These are phyloP conservation scores for Drosophila robusta DNA, from an alignment of 2,888 invertebrate species.

Conservation along the genomic window DNA sequence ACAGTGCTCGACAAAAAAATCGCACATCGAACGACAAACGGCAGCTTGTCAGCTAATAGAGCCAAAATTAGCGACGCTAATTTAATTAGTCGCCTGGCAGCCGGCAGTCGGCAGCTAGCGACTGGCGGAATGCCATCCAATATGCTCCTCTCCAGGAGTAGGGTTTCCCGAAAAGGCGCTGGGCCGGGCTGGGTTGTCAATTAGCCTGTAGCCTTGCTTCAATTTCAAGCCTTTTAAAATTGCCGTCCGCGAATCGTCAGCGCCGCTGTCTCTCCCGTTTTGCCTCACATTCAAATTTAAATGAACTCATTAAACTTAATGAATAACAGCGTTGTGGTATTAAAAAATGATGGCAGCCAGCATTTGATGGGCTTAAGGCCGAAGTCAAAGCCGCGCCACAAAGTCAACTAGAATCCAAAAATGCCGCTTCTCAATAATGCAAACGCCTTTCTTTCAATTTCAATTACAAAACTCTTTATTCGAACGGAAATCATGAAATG, in stretches of 20 bases:
- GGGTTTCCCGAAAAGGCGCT: neutral
- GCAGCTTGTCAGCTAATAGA: slow-evolving; percentile 68
- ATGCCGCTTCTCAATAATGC: neutral
- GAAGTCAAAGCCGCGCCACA: slow-evolving; percentile 20
- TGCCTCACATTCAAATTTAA: slow-evolving; percentile 42
- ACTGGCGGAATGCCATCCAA: slow-evolving; percentile 15
- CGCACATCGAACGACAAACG: slow-evolving; percentile 29
- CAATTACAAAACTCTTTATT: no score
- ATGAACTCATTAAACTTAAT: slow-evolving; percentile 76
- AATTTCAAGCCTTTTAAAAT: slow-evolving; percentile 71
- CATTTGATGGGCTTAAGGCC: slow-evolving; percentile 62
- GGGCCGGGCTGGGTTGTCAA: slow-evolving; percentile 42
- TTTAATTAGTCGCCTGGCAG: slow-evolving; percentile 62
- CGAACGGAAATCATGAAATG: no score
- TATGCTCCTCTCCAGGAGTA: neutral
- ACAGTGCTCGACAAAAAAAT: slow-evolving; percentile 36
- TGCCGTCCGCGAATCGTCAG: slow-evolving; percentile 56
- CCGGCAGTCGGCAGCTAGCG: slow-evolving; percentile 15
- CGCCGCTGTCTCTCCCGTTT: neutral
- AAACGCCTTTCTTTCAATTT: neutral
- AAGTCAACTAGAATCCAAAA: slow-evolving; percentile 19
- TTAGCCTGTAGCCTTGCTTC: slow-evolving; percentile 61
- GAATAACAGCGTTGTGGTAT: slow-evolving; percentile 62
- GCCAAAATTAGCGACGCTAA: slow-evolving; percentile 67
- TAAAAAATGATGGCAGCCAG: slow-evolving; percentile 43